phyloP scores from a whole-genome alignment of 2,888 invertebrate species.

The Eugnorisma glareosa region DNA sequence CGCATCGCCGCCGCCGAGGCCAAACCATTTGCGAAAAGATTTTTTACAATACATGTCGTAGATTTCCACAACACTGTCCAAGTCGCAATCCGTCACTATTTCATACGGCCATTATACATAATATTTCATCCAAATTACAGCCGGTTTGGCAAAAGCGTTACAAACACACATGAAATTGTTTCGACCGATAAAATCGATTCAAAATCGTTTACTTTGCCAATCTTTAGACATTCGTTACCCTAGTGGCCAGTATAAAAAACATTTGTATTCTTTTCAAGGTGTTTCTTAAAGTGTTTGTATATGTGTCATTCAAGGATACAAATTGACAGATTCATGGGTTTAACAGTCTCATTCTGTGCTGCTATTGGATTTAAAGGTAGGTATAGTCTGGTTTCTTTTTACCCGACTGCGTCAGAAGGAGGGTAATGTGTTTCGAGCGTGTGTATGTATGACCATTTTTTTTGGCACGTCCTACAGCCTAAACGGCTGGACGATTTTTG shows the following conservation, averaged over 20 bases:
- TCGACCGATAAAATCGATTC: not conserved
- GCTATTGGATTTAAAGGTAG: constrained; percentile 12
- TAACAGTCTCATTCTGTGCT: not conserved
- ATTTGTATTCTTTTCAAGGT: not conserved
- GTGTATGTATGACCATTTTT: no score
- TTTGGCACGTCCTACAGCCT: no score
- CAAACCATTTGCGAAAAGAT: not conserved
- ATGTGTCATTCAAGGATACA: not conserved
- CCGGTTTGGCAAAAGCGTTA: not conserved
- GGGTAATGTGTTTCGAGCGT: no score
- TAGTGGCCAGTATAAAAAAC: not conserved
- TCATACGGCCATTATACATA: not conserved
- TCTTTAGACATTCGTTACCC: no score
- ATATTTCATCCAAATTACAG: not conserved
- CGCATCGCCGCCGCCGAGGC: not conserved
- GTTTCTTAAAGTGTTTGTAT: not conserved
- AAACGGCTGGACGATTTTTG: no score
- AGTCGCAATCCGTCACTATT: not conserved
- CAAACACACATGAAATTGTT: not conserved
- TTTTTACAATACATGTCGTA: not conserved
- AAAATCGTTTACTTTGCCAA: not conserved
- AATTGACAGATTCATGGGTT: constrained; percentile 17
- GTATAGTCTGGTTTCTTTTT: not conserved
- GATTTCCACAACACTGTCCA: not conserved
- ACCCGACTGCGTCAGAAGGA: no score